These are phyloP conservation scores for Imbricaverruca yamaguchii DNA, from an alignment of 2,888 invertebrate genomes.

Conservation along the genomic window DNA sequence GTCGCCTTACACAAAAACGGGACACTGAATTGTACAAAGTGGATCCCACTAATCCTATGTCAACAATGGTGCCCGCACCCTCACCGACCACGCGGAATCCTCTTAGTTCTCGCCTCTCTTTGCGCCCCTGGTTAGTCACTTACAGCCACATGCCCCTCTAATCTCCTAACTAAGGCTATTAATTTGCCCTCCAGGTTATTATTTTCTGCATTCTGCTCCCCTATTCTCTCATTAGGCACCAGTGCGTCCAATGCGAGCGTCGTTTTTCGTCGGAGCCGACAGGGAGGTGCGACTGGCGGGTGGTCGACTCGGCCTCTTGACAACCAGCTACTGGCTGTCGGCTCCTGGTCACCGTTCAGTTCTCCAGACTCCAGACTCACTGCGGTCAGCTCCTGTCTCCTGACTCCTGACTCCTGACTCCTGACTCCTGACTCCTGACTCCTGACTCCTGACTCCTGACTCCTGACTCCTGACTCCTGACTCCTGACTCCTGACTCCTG, in stretches of 20 bases:
- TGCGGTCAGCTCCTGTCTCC: too few species aligned
- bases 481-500: too few species aligned
- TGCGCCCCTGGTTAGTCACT: conserved; percentile 6
- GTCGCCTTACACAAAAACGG: neutral
- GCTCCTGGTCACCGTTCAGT: too few species aligned
- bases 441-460: too few species aligned
- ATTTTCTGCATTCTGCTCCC: neutral
- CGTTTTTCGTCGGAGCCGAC: too few species aligned
- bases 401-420: too few species aligned
- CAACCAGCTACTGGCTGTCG: too few species aligned
- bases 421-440: too few species aligned
- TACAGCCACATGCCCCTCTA: conserved; percentile 8
- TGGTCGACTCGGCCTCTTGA: too few species aligned
- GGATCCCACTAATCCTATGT: conserved; percentile 16
- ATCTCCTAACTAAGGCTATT: conserved; percentile 14
- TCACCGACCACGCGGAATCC: neutral
- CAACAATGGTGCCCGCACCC: conserved; percentile 2
- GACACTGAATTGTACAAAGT: neutral
- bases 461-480: too few species aligned
- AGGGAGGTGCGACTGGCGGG: too few species aligned
- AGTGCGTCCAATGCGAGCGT: neutral
- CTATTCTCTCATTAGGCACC: neutral
- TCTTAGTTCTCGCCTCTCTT: neutral
- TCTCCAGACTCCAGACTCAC: too few species aligned
- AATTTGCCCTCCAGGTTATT: conserved; percentile 17